A percentile compares a stretch with the other conserved stretches of the same genome.
Evolutionary conservation across 2,888 invertebrate species (phyloP).

Genomic region (Steromphala cineraria): DNA sequence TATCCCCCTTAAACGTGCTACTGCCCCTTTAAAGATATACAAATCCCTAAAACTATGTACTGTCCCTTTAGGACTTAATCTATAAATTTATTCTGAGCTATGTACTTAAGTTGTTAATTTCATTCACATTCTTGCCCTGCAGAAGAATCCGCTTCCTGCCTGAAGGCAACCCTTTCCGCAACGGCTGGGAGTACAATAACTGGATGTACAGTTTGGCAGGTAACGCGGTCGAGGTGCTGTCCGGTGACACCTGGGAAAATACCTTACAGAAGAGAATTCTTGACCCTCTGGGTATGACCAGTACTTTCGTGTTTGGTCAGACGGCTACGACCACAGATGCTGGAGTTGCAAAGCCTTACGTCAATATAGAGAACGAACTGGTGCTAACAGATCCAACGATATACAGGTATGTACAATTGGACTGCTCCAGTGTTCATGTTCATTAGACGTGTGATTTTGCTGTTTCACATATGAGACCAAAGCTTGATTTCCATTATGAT

Average conservation of each 20-base stretch:
- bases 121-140: neutral
- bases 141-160: slow-evolving; percentile 48
- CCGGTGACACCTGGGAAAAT: slow-evolving; percentile 8
- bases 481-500: too few species aligned
- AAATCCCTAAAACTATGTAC: too few species aligned
- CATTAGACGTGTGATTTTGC: too few species aligned
- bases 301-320: neutral
- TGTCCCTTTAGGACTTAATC: too few species aligned
- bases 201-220: slow-evolving; percentile 59
- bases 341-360: slow-evolving; percentile 12
- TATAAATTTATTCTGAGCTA: too few species aligned
- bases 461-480: too few species aligned
- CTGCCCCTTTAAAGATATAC: too few species aligned
- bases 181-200: slow-evolving; percentile 55
- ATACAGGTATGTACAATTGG: slow-evolving; percentile 7
- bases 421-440: too few species aligned
- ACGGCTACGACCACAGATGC: neutral
- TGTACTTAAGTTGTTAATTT: too few species aligned
- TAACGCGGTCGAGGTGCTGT: slow-evolving; percentile 47
- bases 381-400: neutral
- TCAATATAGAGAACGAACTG: neutral
- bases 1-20: too few species aligned
- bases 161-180: slow-evolving; percentile 40
- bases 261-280: slow-evolving; percentile 16
- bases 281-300: slow-evolving; percentile 19